Base-by-base conservation (phyloP, 1,140 invertebrate species). In the Cylas formicarius region DNA sequence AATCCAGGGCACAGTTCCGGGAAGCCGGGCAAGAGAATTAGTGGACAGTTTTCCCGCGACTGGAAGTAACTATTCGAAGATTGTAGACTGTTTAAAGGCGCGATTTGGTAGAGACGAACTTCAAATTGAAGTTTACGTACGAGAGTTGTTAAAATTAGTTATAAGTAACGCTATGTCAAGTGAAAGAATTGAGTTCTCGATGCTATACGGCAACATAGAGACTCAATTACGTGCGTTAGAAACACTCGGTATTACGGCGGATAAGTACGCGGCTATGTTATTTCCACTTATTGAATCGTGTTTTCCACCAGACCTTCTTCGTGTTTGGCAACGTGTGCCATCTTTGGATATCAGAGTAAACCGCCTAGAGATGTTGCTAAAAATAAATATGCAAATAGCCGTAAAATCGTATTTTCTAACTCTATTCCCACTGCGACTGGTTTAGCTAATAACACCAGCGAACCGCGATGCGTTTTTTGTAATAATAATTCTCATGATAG, bases 281-380 rank as follows among this genome's bases (percentile, higher is more conserved):
- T 67, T 58, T 36, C 63, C 62, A 0, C 35, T 67, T 5, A 60
- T 67, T 1, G 66, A 68, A 32, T 63, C 62, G 4, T 56, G 52
- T 9, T 37, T 62, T 3, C 56, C 58, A 2, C 50, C 62, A 26
- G 61, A 66, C n/a, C 27, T 60, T 9, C 13, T 65, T 8, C 28
- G 50, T 7, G 49, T 56, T 0, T 66, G 60, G 65, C 51, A 66
- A 40, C 50, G 62, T n/a, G n/a, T n/a, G 11, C 18, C 11, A n/a
- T 8, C 16, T 9, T 20, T 21, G 11, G 21, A 32, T 42, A 16
- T 13, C 16, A n/a, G n/a, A n/a, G n/a, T n/a, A n/a, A n/a, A n/a
- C n/a, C n/a, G n/a, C 13, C 20, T 38, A 17, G 2, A 43, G 1
- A 43, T 52, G 29, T 47, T 52, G 3, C 39, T 60, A 11, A 31